phyloP scores from a whole-genome alignment of 2,888 invertebrate genomes.

The Lissocephala sabroskyi region DNA sequence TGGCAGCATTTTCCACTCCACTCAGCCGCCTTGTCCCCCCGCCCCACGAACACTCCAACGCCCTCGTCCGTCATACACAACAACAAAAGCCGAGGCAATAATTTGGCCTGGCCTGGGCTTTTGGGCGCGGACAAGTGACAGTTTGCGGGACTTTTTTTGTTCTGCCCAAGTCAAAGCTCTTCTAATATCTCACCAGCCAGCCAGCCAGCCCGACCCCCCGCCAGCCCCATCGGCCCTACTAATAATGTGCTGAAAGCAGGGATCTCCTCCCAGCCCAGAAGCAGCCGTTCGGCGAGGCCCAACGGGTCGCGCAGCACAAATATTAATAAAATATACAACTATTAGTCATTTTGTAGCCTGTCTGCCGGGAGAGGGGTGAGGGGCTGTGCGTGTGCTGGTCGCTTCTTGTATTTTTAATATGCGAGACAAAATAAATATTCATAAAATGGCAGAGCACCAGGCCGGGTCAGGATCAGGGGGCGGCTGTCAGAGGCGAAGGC shows the following conservation, averaged over 20 bases:
- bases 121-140: background rate
- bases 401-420: conserved; percentile 58
- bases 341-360: conserved; percentile 52
- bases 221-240: background rate
- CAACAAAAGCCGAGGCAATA: background rate
- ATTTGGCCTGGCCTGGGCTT: background rate
- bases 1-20: conserved; percentile 43
- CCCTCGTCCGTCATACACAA: background rate
- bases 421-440: conserved; percentile 61
- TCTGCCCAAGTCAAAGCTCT: conserved; percentile 12
- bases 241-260: conserved; percentile 32
- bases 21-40: no score
- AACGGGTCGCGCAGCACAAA: conserved; percentile 32
- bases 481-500: background rate
- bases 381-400: conserved; percentile 19
- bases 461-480: background rate
- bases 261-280: no score
- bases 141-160: background rate
- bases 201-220: background rate
- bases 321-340: conserved; percentile 67
- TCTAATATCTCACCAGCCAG: conserved; percentile 35
- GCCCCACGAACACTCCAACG: no score
- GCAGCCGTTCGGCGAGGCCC: background rate
- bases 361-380: conserved; percentile 8
- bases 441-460: conserved; percentile 37